A percentile compares a stretch with the other conserved stretches of the same genome.
Conservation (phyloP, 2,888 invertebrate genomes). For the Notodonta ziczac region DNA sequence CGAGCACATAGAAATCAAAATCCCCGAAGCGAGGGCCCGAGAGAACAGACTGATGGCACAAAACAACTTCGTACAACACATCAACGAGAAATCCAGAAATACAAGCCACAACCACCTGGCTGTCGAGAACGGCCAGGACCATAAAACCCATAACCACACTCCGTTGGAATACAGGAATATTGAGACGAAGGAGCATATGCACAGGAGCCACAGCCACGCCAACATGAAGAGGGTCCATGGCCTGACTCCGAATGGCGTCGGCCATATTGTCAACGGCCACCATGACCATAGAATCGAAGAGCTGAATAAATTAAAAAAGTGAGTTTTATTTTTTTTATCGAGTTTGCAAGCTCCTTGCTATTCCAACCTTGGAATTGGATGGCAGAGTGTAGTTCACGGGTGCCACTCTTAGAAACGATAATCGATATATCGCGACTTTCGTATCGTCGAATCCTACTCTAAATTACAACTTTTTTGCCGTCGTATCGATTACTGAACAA, state of each 20-base stretch:
- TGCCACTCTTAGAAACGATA: no score
- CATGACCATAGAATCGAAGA: slow-evolving; percentile 65
- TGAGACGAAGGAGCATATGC: slow-evolving; percentile 60
- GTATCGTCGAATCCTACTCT: no score
- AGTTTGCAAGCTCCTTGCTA: no score
- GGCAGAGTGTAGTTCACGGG: no score
- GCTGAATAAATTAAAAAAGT: slow-evolving; percentile 68
- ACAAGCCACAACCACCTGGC: slow-evolving; percentile 68
- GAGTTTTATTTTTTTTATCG: slow-evolving; percentile 50
- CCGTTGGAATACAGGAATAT: slow-evolving; percentile 38
- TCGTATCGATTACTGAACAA: no score
- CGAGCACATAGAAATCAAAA: slow-evolving; percentile 85
- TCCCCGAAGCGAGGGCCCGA: slow-evolving; percentile 78
- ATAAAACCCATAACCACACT: slow-evolving; percentile 42
- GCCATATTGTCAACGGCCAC: slow-evolving; percentile 64
- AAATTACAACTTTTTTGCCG: no score
- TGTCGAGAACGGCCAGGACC: slow-evolving; percentile 67
- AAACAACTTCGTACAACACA: slow-evolving; percentile 75
- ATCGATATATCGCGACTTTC: no score
- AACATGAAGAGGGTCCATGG: slow-evolving; percentile 73
- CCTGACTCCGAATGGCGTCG: slow-evolving; percentile 69
- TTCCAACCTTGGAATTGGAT: no score
- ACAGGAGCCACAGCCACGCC: slow-evolving; percentile 76
- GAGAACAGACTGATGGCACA: slow-evolving; percentile 80
- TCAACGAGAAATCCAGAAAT: slow-evolving; percentile 73